Conservation (phyloP, 2,113 vertebrate species). For the Pygoscelis antarcticus region DNA sequence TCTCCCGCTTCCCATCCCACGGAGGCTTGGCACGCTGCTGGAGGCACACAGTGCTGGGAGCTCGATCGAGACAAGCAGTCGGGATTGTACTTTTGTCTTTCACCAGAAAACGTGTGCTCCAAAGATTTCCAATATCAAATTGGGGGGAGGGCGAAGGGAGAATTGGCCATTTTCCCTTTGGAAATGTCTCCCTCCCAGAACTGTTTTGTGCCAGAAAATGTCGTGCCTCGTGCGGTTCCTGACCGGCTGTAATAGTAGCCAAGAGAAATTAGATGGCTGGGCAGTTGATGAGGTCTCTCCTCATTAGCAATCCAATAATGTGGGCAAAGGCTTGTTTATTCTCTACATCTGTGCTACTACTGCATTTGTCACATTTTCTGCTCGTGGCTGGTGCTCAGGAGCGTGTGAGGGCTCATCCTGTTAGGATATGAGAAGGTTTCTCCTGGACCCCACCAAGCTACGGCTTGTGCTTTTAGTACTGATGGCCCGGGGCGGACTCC, state of each 20-base stretch:
- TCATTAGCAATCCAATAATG: background rate
- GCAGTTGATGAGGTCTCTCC: conserved; percentile 18
- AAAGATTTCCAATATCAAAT: background rate
- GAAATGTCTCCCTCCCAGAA: background rate
- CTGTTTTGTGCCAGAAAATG: background rate
- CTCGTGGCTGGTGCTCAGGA: background rate
- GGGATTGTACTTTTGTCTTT: background rate
- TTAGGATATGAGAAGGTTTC: background rate
- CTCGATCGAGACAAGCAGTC: fast-evolving
- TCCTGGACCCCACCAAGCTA: background rate
- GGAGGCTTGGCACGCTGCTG: background rate
- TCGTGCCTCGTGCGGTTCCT: background rate
- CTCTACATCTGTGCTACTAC: background rate
- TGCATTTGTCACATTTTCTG: background rate
- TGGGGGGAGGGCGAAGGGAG: background rate
- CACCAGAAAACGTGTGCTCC: background rate
- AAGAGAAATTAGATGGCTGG: conserved; percentile 10
- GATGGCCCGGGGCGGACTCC: background rate
- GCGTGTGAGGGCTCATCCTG: background rate
- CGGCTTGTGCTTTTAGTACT: background rate
- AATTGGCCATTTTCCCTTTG: background rate
- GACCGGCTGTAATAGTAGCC: background rate
- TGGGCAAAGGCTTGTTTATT: background rate
- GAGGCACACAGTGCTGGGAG: background rate
- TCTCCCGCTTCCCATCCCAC: background rate